phyloP scores from a whole-genome alignment of 2,797 vertebrate species.

The Neostethus bicornis region DNA sequence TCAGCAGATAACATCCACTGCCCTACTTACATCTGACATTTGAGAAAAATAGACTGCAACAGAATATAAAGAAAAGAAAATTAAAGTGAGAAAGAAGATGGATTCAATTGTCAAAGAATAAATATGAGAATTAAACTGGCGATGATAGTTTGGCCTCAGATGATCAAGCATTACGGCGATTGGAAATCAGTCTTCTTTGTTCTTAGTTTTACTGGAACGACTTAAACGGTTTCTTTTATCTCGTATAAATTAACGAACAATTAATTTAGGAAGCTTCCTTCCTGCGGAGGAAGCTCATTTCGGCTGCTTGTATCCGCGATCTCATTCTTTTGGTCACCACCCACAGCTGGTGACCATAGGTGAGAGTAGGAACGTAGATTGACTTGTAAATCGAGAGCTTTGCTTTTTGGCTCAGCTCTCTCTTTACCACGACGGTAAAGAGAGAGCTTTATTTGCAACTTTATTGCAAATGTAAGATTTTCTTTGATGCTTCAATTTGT shows the following conservation, averaged over 20 bases:
- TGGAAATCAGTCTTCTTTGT: constrained; percentile 1
- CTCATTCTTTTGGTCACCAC: too few species aligned
- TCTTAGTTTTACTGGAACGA: neutral
- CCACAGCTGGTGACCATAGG: too few species aligned
- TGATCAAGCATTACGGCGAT: neutral
- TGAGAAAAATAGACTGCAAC: constrained; percentile 28
- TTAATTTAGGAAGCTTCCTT: too few species aligned
- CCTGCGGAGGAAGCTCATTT: too few species aligned
- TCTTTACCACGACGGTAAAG: too few species aligned
- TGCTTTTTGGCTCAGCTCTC: too few species aligned
- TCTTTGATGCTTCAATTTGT: too few species aligned
- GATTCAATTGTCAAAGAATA: neutral
- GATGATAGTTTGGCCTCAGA: constrained; percentile 3
- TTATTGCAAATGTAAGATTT: too few species aligned
- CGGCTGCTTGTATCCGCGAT: too few species aligned
- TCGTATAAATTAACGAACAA: neutral
- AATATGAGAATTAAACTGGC: constrained; percentile 7
- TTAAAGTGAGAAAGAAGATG: neutral
- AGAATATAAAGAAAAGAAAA: constrained; percentile 7
- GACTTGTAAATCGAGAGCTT: too few species aligned
- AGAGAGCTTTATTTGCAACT: too few species aligned
- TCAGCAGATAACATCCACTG: constrained; percentile 38
- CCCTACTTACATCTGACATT: constrained; percentile 53
- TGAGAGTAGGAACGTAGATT: too few species aligned
- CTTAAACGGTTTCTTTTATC: neutral